A percentile compares a stretch with the other conserved stretches of the same genome.
Evolutionary conservation across 1,140 invertebrate genomes (phyloP).

Genomic region (Spodoptera litura): DNA sequence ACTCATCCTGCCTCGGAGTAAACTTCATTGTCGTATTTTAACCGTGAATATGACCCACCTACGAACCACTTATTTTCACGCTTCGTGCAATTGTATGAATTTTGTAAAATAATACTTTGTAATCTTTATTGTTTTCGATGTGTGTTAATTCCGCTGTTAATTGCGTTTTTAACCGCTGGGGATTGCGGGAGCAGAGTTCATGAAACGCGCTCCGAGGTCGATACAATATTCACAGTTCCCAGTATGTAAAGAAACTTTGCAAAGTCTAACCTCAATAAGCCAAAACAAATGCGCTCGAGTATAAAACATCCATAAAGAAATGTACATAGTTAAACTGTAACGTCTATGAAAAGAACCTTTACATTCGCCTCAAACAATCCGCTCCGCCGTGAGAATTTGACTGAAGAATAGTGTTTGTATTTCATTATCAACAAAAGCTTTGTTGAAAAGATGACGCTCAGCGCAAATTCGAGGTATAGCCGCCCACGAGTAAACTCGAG

Average conservation of each 20-base stretch:
- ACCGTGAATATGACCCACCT: slow-evolving; percentile 60
- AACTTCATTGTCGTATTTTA: slow-evolving; percentile 58
- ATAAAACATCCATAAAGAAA: slow-evolving; percentile 43
- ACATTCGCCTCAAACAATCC: slow-evolving; percentile 72
- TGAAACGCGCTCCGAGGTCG: not conserved
- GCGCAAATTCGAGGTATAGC: slow-evolving; percentile 76
- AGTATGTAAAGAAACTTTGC: slow-evolving; percentile 9
- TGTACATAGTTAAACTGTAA: slow-evolving; percentile 44
- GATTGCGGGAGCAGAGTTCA: slow-evolving; percentile 21
- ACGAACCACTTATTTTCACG: slow-evolving; percentile 44
- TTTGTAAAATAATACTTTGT: slow-evolving; percentile 37
- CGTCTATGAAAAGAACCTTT: slow-evolving; percentile 46
- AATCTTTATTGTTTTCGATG: slow-evolving; percentile 35
- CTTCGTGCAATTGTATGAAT: slow-evolving; percentile 24
- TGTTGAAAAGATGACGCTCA: slow-evolving; percentile 81
- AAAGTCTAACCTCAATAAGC: slow-evolving; percentile 16
- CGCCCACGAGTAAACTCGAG: slow-evolving; percentile 66
- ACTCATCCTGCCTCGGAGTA: slow-evolving; percentile 57
- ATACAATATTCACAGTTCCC: slow-evolving; percentile 9
- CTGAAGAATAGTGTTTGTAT: slow-evolving; percentile 82
- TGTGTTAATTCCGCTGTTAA: slow-evolving; percentile 19
- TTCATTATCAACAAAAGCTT: slow-evolving; percentile 84
- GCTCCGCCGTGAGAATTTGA: slow-evolving; percentile 70
- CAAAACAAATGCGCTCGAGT: slow-evolving; percentile 27
- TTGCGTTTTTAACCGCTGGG: slow-evolving; percentile 15